These are phyloP conservation scores for Eudorcas thomsonii DNA, from an alignment of 2,113 vertebrate species.

Conservation along the genomic window DNA sequence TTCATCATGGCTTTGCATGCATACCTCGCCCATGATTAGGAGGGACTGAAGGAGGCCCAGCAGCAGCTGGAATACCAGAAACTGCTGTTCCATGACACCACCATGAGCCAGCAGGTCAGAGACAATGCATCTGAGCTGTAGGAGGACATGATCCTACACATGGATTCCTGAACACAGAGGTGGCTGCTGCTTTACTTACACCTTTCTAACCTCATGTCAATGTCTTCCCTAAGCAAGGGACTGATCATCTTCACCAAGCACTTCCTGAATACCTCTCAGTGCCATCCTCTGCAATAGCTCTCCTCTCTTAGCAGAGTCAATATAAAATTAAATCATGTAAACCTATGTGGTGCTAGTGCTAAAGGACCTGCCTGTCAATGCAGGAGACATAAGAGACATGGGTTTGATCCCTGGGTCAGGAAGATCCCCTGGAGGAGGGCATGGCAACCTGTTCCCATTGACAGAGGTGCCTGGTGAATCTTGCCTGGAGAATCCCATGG, in stretches of 20 bases:
- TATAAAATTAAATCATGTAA: not conserved
- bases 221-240: not conserved
- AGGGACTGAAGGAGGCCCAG: not conserved
- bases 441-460: not conserved
- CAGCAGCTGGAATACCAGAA: not conserved
- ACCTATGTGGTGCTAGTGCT: not conserved
- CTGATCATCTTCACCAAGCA: not conserved
- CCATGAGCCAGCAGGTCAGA: not conserved
- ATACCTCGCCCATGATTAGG: not conserved
- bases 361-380: not conserved
- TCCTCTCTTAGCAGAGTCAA: not conserved
- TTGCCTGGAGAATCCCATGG: not conserved
- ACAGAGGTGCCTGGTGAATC: not conserved
- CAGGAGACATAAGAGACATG: not conserved
- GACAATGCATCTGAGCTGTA: not conserved
- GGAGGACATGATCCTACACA: not conserved
- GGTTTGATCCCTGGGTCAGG: not conserved
- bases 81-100: not conserved
- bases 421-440: not conserved
- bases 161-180: not conserved
- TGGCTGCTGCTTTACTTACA: not conserved
- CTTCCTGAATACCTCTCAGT: not conserved
- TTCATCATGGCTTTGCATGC: not conserved
- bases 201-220: not conserved
- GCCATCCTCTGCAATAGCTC: not conserved